These are phyloP conservation scores for Eutolmus rufibarbis DNA, from an alignment of 2,888 invertebrate species.

Conservation along the genomic window DNA sequence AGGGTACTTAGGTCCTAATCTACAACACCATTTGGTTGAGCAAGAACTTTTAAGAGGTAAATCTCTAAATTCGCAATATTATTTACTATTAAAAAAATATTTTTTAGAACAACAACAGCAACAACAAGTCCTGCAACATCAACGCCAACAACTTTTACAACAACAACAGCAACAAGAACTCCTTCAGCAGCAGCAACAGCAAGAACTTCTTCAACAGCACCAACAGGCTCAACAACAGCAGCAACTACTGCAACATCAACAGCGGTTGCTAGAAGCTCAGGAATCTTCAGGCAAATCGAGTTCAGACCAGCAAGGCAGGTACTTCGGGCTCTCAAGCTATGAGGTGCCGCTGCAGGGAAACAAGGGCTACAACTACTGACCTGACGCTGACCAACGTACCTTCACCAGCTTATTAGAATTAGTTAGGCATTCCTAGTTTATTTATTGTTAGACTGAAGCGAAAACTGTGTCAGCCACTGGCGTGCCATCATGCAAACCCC, in stretches of 20 bases:
- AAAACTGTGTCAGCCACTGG: not conserved
- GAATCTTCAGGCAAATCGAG: not conserved
- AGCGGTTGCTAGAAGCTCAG: not conserved
- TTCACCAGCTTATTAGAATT: not conserved
- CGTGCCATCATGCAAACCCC: not conserved
- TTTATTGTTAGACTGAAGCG: not conserved
- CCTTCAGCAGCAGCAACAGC: not conserved
- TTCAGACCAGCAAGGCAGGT: not conserved
- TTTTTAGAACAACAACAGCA: slow-evolving; percentile 8
- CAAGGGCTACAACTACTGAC: slow-evolving; percentile 25
- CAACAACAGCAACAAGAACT: not conserved
- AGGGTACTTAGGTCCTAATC: not conserved
- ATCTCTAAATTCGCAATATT: not conserved
- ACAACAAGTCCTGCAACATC: not conserved
- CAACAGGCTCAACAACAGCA: not conserved
- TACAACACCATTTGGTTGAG: slow-evolving; percentile 2
- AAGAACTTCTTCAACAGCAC: not conserved
- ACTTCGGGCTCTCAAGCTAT: slow-evolving; percentile 13
- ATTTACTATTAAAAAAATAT: not conserved
- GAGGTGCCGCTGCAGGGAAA: slow-evolving; percentile 17
- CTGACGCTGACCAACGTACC: not conserved
- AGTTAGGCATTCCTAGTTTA: slow-evolving; percentile 2
- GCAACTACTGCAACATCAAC: not conserved
- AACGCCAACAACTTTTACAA: not conserved
- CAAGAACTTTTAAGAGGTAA: slow-evolving; percentile 1